phyloP scores from a whole-genome alignment of 2,113 vertebrate genomes.

The Microcebus griseorufus region DNA sequence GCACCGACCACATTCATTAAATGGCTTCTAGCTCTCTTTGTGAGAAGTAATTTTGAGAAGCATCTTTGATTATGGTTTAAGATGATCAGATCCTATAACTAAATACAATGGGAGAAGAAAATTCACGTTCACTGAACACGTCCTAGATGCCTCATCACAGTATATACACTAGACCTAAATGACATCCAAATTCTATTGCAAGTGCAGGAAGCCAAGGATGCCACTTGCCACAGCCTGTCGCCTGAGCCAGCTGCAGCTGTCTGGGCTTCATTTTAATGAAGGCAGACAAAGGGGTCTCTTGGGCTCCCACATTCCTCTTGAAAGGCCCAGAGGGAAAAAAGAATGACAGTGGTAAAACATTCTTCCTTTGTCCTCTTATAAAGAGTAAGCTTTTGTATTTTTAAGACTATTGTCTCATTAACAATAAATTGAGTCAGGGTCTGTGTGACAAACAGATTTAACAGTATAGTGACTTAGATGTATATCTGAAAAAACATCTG shows the following conservation, averaged over 20 bases:
- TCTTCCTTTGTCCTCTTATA: neutral
- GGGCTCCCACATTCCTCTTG: slow-evolving; percentile 43
- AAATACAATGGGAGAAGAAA: fast-evolving
- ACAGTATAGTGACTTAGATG: neutral
- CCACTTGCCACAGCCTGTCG: neutral
- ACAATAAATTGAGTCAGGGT: neutral
- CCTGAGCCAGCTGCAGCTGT: slow-evolving; percentile 21
- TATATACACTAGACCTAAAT: fast-evolving
- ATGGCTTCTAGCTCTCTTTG: neutral
- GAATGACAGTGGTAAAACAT: neutral
- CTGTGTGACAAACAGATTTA: neutral
- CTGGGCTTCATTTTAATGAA: slow-evolving; percentile 35
- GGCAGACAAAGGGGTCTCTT: slow-evolving; percentile 54
- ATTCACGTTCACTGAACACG: fast-evolving
- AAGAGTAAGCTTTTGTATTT: neutral
- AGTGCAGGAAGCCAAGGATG: neutral
- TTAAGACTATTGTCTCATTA: neutral
- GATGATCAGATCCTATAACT: neutral
- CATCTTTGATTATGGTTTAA: neutral
- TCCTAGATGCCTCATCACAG: neutral
- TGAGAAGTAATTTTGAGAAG: neutral
- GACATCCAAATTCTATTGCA: neutral
- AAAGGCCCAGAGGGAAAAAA: neutral
- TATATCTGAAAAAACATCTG: neutral
- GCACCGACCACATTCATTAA: neutral